Evolutionary conservation across 2,888 invertebrate genomes (phyloP).

Genomic region (Callimorpha dominula): DNA sequence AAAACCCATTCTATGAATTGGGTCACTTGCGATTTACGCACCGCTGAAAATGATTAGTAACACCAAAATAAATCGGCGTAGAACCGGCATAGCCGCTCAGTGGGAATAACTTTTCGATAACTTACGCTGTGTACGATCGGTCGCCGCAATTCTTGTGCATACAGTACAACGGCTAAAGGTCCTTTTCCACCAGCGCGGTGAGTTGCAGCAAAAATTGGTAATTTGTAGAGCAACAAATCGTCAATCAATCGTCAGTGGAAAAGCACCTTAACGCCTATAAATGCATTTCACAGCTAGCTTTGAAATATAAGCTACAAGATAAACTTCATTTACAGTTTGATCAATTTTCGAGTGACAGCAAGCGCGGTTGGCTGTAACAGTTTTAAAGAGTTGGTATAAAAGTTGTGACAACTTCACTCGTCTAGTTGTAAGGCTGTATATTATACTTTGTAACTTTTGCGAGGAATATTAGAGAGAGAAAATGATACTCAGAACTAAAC

Average conservation of each 20-base stretch:
- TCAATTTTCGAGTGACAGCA: too few relatives aligned
- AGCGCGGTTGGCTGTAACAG: background rate
- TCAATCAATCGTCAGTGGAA: background rate
- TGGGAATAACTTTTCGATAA: constrained; percentile 6
- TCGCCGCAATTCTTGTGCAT: background rate
- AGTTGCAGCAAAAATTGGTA: background rate
- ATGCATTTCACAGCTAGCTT: background rate
- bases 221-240: background rate
- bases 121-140: background rate
- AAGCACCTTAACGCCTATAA: background rate
- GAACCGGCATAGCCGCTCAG: constrained; percentile 14
- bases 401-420: background rate
- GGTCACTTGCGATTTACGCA: constrained; percentile 55
- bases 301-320: background rate
- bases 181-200: background rate
- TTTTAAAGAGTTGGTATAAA: background rate
- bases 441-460: background rate
- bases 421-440: background rate
- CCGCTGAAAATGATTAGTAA: background rate
- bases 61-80: background rate
- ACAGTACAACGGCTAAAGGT: background rate
- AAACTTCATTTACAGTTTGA: background rate
- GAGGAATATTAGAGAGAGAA: background rate
- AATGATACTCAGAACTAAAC: constrained; percentile 24
- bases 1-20: constrained; percentile 55